Evolutionary conservation across 2,113 vertebrate genomes (phyloP).

Genomic region (Zapus hudsonius): DNA sequence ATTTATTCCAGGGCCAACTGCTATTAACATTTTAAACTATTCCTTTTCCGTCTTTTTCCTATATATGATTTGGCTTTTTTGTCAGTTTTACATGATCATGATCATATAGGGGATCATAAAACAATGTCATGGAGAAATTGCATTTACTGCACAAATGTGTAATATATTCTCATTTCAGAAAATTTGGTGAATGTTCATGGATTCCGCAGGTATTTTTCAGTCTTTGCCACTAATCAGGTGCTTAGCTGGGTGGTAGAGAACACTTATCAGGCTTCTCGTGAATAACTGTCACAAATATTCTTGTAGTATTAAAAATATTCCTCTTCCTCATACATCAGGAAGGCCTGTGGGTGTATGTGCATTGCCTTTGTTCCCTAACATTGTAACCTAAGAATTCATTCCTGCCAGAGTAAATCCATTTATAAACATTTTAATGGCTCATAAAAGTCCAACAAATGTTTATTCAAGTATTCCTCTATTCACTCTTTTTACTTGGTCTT

Average conservation of each 20-base stretch:
- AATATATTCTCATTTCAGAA: constrained; percentile 19
- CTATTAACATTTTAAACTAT: constrained; percentile 2
- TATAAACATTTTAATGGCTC: constrained; percentile 5
- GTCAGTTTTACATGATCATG: not conserved
- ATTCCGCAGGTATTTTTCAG: not conserved
- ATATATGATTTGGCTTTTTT: constrained; percentile 7
- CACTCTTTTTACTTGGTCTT: not conserved
- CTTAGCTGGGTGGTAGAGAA: constrained; percentile 13
- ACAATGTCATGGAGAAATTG: not conserved
- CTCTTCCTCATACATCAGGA: not conserved
- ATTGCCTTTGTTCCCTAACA: constrained; percentile 24
- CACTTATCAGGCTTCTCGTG: not conserved
- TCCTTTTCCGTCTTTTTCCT: constrained; percentile 35
- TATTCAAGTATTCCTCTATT: constrained; percentile 3
- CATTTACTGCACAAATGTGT: constrained; percentile 19
- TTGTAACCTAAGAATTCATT: constrained; percentile 27
- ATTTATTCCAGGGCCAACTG: constrained; percentile 5
- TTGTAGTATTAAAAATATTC: not conserved
- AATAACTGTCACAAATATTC: constrained; percentile 28
- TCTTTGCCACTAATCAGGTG: not conserved
- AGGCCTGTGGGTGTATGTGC: not conserved
- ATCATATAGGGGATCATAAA: not conserved
- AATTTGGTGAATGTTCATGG: not conserved
- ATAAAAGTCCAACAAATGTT: constrained; percentile 14
- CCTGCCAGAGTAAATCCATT: constrained; percentile 10